Evolutionary conservation across 2,113 vertebrate species (phyloP), one percentile per base, ranked within the genome.

Genomic region (Pangasianodon gigas): DNA sequence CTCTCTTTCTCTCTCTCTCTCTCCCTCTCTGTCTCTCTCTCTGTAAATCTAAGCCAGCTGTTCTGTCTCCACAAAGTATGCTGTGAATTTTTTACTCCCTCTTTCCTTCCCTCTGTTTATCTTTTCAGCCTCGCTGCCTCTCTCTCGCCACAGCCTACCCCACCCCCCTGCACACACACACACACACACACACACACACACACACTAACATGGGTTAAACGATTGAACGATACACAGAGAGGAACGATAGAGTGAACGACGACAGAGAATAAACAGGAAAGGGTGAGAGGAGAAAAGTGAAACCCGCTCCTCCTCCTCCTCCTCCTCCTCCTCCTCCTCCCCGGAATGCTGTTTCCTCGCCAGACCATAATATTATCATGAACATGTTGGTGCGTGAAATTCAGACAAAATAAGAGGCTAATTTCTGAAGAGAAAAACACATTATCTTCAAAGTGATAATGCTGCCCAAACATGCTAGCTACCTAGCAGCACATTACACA

Each of bases 21-120:
- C 3, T 18, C 58, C 9, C 24, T n/a, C 60, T 85, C 21, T 29
- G 13, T 87, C 24, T 58, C 69, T 75, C 85, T 60, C 54, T 79
- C 37, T 54, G 74, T 87, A 87, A 87, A 87, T 87, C 65, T 87
- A 60, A 87, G 3, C 71, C 86, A 87, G 74, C 86, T 87, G 86
- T 79, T 87, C 56, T 62, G 52, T 75, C 86, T 86, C 86, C 74
- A 18, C 86, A 87, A 60, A 79, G 54, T 87, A 79, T 87, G 54
- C 74, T 79, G 37, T 80, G 51, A 87, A 87, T 79, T 62, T 62
- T 62, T 77, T 52, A 69, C 84, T 86, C 84, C 62, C 79, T 80
- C 60, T 86, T 62, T 79, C 54, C 41, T 48, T 79, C 71, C 41
- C 74, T 62, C 54, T 87, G 71, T 87, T 79, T 87, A 79, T 87